Percentiles rank a stretch among this genome's conserved stretches.
These are phyloP conservation scores for Sebastes taczanowskii DNA, from an alignment of 2,797 vertebrate genomes.

Conservation along the genomic window DNA sequence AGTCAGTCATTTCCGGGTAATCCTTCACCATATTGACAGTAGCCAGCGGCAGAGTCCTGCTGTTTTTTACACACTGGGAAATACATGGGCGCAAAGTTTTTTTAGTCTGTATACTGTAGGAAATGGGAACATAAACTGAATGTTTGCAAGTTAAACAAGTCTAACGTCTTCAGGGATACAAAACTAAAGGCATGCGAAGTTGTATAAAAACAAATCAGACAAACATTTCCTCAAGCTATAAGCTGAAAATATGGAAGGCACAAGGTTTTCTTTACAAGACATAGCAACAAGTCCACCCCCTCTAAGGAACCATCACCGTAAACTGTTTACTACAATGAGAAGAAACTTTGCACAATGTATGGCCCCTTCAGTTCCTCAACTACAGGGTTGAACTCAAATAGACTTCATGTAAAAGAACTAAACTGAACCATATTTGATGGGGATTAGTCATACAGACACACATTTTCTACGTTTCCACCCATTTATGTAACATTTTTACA, in stretches of 20 bases:
- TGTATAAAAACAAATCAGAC: neutral
- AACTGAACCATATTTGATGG: neutral
- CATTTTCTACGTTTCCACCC: constrained; percentile 25
- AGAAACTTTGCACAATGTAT: neutral
- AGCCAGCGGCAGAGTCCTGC: constrained; percentile 53
- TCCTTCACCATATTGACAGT: constrained; percentile 75
- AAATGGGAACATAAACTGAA: neutral
- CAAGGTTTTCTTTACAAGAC: neutral
- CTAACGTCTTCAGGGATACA: neutral
- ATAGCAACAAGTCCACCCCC: neutral
- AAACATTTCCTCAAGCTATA: neutral
- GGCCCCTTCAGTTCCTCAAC: neutral
- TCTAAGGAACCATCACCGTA: neutral
- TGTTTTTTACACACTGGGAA: constrained; percentile 79
- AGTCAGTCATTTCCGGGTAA: constrained; percentile 80
- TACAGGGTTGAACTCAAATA: neutral
- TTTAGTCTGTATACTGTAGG: neutral
- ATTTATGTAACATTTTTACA: constrained; percentile 1
- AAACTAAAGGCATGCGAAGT: neutral
- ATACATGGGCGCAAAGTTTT: neutral
- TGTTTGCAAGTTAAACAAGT: neutral
- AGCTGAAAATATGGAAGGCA: neutral
- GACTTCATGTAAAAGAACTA: neutral
- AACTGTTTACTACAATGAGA: neutral
- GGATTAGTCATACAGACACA: neutral